phyloP scores from a whole-genome alignment of 92 coral and sea anemone genomes.

The Heliopora coerulea region DNA sequence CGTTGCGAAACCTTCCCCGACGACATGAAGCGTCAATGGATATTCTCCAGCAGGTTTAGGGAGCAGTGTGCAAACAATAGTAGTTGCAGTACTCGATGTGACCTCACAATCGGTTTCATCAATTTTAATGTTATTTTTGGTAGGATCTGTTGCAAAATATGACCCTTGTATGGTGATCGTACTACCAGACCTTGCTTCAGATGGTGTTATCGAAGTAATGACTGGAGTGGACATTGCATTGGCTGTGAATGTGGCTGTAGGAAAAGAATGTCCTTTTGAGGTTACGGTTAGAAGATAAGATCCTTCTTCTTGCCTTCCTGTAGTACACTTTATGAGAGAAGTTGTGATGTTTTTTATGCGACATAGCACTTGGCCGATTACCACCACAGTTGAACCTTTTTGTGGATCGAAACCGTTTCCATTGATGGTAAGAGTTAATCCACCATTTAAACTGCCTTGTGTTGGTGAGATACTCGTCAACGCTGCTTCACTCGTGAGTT shows the following conservation, averaged over 20 bases:
- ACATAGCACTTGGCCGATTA: constrained; percentile 61
- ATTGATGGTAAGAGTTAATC: constrained; percentile 60
- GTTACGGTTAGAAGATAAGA: constrained; percentile 65
- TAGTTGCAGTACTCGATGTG: constrained; percentile 36
- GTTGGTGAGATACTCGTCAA: constrained; percentile 54
- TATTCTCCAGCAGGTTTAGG: constrained; percentile 60
- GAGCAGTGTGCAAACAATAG: constrained; percentile 55
- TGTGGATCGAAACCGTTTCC: constrained; percentile 79
- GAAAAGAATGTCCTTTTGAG: constrained; percentile 55
- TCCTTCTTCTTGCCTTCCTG: constrained; percentile 62
- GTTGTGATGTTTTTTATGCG: constrained; percentile 50
- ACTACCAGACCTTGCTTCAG: constrained; percentile 58
- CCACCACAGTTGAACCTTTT: constrained; percentile 51
- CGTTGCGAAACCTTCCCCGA: constrained; percentile 66
- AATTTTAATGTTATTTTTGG: constrained; percentile 51
- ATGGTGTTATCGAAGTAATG: constrained; percentile 61
- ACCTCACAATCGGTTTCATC: constrained; percentile 60
- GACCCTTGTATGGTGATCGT: constrained; percentile 64
- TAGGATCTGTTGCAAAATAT: constrained; percentile 61
- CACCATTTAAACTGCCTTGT: constrained; percentile 81
- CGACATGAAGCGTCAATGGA: constrained; percentile 59
- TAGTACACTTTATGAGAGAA: constrained; percentile 60
- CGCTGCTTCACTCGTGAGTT: constrained; percentile 31
- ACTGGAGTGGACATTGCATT: constrained; percentile 63
- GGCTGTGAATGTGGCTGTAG: constrained; percentile 57